Evolutionary conservation across 2,113 vertebrate species (phyloP).

Genomic region (Cynoglossus semilaevis): DNA sequence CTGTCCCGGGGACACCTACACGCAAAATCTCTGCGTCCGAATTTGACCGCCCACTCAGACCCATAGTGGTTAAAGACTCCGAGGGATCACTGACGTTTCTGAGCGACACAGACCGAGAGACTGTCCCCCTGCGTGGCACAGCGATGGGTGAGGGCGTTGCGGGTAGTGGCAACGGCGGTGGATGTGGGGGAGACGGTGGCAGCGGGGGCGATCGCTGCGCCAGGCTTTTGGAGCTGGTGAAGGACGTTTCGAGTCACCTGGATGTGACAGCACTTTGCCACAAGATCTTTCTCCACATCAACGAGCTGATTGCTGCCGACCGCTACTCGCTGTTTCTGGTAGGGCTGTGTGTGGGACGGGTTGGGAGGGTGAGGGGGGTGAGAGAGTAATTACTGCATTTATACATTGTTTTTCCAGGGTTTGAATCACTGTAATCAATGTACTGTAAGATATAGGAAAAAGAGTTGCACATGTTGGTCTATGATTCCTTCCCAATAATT

Average conservation of each 20-base stretch:
- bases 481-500: background rate
- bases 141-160: constrained; percentile 69
- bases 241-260: constrained; percentile 94
- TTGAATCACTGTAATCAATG: no score
- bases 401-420: no score
- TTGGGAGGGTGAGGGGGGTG: no score
- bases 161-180: constrained; percentile 21
- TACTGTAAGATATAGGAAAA: no score
- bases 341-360: constrained; percentile 8
- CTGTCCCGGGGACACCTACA: constrained; percentile 79
- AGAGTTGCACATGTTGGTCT: no score
- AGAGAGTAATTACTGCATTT: background rate
- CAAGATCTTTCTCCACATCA: constrained; percentile 96
- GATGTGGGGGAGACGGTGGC: constrained; percentile 27
- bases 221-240: constrained; percentile 91
- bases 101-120: constrained; percentile 81
- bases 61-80: constrained; percentile 92
- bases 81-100: constrained; percentile 92
- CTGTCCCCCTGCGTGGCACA: constrained; percentile 79
- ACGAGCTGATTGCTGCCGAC: constrained; percentile 91
- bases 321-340: constrained; percentile 95
- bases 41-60: constrained; percentile 92
- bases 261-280: constrained; percentile 95
- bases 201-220: constrained; percentile 79
- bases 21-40: constrained; percentile 97